Percentiles rank a stretch among this genome's conserved stretches.
These are phyloP conservation scores for Oenanthe melanoleuca DNA, from an alignment of 2,113 vertebrate genomes.

Conservation along the genomic window DNA sequence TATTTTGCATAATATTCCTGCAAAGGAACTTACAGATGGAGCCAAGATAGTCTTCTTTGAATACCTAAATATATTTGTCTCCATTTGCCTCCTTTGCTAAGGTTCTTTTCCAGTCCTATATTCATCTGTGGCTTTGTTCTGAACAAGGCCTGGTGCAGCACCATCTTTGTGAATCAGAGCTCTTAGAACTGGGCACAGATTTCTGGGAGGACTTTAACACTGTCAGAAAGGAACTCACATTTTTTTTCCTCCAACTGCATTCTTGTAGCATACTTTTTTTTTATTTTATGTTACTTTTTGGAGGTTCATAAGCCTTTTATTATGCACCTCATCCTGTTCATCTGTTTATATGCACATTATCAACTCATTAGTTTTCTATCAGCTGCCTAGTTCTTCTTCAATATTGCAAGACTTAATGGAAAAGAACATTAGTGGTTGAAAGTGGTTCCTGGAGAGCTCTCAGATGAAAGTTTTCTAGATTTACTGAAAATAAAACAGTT, in stretches of 20 bases:
- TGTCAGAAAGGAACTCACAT: neutral
- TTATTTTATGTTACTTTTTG: neutral
- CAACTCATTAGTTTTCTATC: neutral
- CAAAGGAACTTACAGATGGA: neutral
- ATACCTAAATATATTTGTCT: neutral
- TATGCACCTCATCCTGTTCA: constrained; percentile 1
- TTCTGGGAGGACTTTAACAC: neutral
- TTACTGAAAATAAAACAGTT: neutral
- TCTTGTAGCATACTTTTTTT: neutral
- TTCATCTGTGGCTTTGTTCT: neutral
- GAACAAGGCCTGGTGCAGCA: neutral
- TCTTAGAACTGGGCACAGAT: neutral
- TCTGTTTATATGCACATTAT: neutral
- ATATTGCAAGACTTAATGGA: neutral
- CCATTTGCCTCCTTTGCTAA: neutral
- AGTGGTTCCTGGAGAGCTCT: neutral
- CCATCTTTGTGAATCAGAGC: neutral
- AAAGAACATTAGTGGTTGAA: neutral
- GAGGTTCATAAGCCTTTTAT: neutral
- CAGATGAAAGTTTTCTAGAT: neutral
- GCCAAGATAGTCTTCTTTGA: neutral
- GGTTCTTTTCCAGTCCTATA: neutral
- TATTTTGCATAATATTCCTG: neutral
- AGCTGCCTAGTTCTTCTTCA: neutral
- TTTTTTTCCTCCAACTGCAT: neutral